A percentile compares a stretch with the other conserved stretches of the same genome.
Evolutionary conservation across 2,113 vertebrate genomes (phyloP).

Genomic region (Sclerurus mexicanus): DNA sequence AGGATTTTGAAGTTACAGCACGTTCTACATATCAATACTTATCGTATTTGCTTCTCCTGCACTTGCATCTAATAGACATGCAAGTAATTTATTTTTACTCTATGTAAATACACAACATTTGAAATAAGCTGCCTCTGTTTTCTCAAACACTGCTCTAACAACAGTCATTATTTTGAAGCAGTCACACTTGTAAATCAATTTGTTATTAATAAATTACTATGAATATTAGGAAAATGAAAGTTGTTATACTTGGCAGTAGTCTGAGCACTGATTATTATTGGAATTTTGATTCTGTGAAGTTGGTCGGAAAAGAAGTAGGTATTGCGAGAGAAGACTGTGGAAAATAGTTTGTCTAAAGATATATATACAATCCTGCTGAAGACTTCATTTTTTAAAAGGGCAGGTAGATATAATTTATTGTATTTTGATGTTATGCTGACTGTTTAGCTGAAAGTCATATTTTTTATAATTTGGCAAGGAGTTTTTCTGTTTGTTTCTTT

Average conservation of each 20-base stretch:
- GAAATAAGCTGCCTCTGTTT: not conserved
- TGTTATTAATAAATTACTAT: not conserved
- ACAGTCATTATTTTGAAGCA: not conserved
- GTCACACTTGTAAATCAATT: not conserved
- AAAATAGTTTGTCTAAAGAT: not conserved
- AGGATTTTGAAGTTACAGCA: not conserved
- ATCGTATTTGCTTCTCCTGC: not conserved
- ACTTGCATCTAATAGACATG: not conserved
- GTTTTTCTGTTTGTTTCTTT: not conserved
- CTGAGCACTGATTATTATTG: not conserved
- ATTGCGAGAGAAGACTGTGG: not conserved
- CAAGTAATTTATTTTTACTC: not conserved
- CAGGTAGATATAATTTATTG: not conserved
- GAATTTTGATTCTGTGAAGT: not conserved
- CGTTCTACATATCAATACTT: not conserved
- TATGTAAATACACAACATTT: not conserved
- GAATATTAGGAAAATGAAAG: not conserved
- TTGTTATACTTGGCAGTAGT: not conserved
- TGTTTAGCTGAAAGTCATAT: not conserved
- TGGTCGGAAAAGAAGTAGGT: not conserved
- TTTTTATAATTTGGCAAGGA: not conserved
- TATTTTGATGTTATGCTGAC: not conserved
- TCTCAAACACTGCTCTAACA: not conserved
- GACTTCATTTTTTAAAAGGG: not conserved
- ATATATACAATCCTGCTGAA: not conserved